Percentiles rank a stretch among this genome's conserved stretches.
These are phyloP conservation scores for Australoheros facetus DNA, from an alignment of 2,797 vertebrate species.

Conservation along the genomic window DNA sequence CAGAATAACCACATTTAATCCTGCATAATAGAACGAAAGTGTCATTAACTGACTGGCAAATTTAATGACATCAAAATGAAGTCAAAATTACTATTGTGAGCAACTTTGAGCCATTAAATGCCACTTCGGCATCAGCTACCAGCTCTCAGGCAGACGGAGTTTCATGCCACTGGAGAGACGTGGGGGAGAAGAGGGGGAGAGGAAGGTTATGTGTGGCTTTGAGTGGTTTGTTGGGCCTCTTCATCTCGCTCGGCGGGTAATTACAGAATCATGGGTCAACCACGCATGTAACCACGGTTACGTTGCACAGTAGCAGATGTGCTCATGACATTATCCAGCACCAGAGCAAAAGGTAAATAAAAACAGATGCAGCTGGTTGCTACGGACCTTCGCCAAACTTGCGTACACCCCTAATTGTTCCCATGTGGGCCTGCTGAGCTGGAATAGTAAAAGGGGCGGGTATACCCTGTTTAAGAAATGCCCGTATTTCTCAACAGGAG, in stretches of 20 bases:
- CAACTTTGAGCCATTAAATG: conserved; percentile 61
- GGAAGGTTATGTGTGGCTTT: conserved; percentile 72
- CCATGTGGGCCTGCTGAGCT: conserved; percentile 78
- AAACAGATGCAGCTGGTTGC: conserved; percentile 86
- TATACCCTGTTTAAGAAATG: conserved; percentile 69
- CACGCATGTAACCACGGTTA: conserved; percentile 86
- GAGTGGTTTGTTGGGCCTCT: conserved; percentile 80
- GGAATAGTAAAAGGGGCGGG: conserved; percentile 72
- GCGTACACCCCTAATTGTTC: conserved; percentile 80
- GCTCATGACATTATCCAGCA: conserved; percentile 80
- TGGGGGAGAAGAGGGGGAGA: conserved; percentile 44
- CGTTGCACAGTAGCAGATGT: conserved; percentile 88
- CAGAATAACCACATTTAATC: conserved; percentile 55
- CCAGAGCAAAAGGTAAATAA: conserved; percentile 85
- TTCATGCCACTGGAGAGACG: conserved; percentile 61
- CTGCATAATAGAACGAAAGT: conserved; percentile 36
- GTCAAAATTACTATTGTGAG: conserved; percentile 56
- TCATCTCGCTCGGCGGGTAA: conserved; percentile 83
- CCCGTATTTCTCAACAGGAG: conserved; percentile 67
- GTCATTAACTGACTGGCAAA: conserved; percentile 41
- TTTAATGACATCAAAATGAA: conserved; percentile 53
- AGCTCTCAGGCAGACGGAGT: conserved; percentile 49
- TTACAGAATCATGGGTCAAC: conserved; percentile 87
- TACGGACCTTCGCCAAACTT: conserved; percentile 82
- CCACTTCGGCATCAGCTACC: conserved; percentile 49